phyloP scores from a whole-genome alignment of 2,113 vertebrate species.

The Phylloscopus trochiloides region DNA sequence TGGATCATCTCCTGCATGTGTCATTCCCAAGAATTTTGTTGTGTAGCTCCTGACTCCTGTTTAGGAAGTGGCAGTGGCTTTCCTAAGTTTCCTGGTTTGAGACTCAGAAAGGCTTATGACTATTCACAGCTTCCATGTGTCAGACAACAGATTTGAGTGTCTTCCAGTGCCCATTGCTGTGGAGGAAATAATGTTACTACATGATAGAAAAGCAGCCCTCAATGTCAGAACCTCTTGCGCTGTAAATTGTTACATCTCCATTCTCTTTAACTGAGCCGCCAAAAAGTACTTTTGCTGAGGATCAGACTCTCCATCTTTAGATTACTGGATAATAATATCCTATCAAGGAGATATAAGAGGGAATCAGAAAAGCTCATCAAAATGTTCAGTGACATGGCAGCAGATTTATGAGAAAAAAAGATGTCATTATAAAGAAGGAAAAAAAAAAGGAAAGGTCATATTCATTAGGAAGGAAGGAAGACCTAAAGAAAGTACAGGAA shows the following conservation, averaged over 20 bases:
- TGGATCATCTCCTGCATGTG: not conserved
- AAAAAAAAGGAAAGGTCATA: not conserved
- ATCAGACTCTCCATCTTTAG: not conserved
- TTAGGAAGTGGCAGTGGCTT: not conserved
- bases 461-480: constrained; percentile 29
- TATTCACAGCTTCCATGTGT: not conserved
- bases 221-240: not conserved
- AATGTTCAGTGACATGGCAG: constrained; percentile 34
- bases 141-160: not conserved
- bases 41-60: not conserved
- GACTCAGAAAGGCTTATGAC: not conserved
- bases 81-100: not conserved
- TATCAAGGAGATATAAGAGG: constrained; percentile 45
- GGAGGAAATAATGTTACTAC: not conserved
- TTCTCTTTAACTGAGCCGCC: not conserved
- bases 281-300: not conserved
- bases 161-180: not conserved
- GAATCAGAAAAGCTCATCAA: constrained; percentile 58
- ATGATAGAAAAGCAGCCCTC: not conserved
- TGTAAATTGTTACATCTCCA: not conserved
- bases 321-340: constrained; percentile 34
- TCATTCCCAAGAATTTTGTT: not conserved
- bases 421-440: not conserved
- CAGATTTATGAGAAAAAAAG: constrained; percentile 53
- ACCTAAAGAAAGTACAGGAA: not conserved